Evolutionary conservation across 64 coral and sea anemone genomes (phyloP).

Genomic region (Stichodactyla helianthus): DNA sequence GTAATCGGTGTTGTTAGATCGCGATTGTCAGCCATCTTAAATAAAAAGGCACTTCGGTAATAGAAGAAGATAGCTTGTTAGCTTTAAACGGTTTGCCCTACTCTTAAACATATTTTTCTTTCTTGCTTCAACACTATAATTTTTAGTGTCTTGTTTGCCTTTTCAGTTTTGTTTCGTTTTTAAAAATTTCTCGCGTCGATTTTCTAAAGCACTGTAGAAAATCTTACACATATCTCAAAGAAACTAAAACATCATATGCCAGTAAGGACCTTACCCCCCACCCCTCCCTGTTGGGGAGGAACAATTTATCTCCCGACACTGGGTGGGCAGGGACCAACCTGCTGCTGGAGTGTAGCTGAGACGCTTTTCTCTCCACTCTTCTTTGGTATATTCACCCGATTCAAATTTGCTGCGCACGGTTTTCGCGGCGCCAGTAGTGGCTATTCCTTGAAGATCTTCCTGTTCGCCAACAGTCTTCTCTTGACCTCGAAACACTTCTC

Average conservation of each 20-base stretch:
- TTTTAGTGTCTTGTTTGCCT: too few relatives aligned
- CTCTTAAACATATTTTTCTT: background rate
- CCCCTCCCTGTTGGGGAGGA: background rate
- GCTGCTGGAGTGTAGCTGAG: conserved; percentile 45
- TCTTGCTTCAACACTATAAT: too few relatives aligned
- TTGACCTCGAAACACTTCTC: background rate
- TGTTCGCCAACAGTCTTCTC: background rate
- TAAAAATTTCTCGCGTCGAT: too few relatives aligned
- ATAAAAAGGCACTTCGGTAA: background rate
- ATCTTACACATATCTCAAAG: too few relatives aligned
- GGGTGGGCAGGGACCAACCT: conserved; percentile 27
- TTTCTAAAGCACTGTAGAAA: too few relatives aligned
- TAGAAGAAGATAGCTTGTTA: background rate
- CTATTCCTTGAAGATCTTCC: conserved; percentile 31
- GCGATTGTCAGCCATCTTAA: background rate
- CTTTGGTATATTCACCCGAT: background rate
- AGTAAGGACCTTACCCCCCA: background rate
- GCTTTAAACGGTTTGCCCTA: background rate
- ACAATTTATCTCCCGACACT: background rate
- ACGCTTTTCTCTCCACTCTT: conserved; percentile 33
- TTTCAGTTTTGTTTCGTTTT: too few relatives aligned
- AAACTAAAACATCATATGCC: too few relatives aligned
- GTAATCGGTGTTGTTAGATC: background rate
- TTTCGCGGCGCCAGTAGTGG: conserved; percentile 28
- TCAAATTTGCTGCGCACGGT: conserved; percentile 41